phyloP scores from a whole-genome alignment of 2,797 vertebrate species.

The Coregonus ussuriensis region DNA sequence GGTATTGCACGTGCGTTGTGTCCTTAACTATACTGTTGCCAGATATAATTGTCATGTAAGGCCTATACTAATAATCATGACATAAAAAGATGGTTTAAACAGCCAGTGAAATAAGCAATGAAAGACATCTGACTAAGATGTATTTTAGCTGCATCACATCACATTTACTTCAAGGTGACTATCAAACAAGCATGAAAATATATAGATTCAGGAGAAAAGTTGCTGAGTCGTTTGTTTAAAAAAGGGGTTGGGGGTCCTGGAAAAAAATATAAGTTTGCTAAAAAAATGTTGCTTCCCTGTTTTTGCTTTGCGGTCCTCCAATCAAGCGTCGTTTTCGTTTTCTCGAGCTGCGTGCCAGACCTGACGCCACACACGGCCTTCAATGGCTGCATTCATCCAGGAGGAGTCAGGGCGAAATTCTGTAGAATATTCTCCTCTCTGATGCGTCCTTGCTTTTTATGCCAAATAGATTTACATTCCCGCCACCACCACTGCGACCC shows the following conservation, averaged over 20 bases:
- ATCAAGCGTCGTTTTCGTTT: conserved; percentile 61
- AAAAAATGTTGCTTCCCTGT: conserved; percentile 62
- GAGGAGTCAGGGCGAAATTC: conserved; percentile 22
- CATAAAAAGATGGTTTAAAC: neutral
- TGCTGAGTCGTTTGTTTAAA: conserved; percentile 49
- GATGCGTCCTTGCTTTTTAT: conserved; percentile 39
- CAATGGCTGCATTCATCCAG: conserved; percentile 71
- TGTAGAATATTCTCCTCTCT: conserved; percentile 29
- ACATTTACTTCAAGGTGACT: neutral
- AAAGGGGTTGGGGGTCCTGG: neutral
- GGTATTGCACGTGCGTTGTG: neutral
- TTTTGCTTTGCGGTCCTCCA: conserved; percentile 62
- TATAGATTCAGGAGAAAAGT: conserved; percentile 21
- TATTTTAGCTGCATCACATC: neutral
- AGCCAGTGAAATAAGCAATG: neutral
- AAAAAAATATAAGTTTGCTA: conserved; percentile 54
- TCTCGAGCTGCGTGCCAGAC: conserved; percentile 63
- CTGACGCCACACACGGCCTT: conserved; percentile 67
- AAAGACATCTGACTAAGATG: conserved; percentile 1
- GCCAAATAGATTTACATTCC: conserved; percentile 26
- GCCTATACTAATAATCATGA: neutral
- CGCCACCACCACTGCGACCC: conserved; percentile 39
- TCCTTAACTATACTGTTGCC: too few relatives aligned
- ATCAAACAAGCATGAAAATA: neutral
- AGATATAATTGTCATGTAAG: neutral